These are phyloP conservation scores for Diarsia brunnea DNA, from an alignment of 2,888 invertebrate species.

Conservation along the genomic window DNA sequence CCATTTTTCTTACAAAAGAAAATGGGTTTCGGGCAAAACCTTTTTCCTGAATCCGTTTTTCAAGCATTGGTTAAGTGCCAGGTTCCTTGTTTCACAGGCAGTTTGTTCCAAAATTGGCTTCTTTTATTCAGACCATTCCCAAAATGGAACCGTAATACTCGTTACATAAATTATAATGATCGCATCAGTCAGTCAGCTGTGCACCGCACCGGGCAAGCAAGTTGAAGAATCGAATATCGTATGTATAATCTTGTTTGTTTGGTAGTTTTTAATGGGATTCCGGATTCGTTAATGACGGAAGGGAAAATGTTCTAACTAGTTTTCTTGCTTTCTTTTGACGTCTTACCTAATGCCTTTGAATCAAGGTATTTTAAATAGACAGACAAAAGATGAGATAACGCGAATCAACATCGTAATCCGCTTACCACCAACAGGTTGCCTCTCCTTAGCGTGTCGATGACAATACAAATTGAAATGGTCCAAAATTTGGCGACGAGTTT, in stretches of 20 bases:
- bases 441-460: no score
- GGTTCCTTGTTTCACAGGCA: background rate
- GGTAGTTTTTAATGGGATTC: constrained; percentile 15
- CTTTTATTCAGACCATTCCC: background rate
- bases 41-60: background rate
- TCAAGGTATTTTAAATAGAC: background rate
- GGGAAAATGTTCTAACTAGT: constrained; percentile 28
- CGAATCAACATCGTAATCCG: background rate
- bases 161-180: constrained; percentile 4
- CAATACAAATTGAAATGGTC: no score
- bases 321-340: constrained; percentile 18
- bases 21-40: background rate
- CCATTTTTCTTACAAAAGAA: background rate
- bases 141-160: background rate
- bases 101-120: background rate
- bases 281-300: constrained; percentile 30
- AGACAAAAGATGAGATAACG: background rate
- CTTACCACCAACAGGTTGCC: background rate
- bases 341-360: background rate
- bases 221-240: constrained; percentile 14
- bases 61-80: background rate
- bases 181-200: background rate
- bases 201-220: constrained; percentile 12
- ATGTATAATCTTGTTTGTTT: constrained; percentile 28
- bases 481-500: no score